Conservation (phyloP, 2,113 vertebrate species). For the Pristiophorus japonicus region DNA sequence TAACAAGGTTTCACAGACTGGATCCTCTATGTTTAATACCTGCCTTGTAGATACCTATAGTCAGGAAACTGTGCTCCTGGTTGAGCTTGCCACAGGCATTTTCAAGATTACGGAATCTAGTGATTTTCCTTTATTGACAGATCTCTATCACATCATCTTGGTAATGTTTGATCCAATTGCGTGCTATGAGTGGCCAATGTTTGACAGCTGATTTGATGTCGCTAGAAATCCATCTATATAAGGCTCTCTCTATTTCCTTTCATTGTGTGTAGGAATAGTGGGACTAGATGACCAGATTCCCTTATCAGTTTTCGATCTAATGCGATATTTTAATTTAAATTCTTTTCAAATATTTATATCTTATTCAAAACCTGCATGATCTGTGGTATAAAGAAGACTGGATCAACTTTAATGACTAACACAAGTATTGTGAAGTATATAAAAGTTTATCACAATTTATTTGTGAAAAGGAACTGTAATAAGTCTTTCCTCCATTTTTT, state of each 20-base stretch:
- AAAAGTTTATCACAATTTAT: neutral
- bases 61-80: neutral
- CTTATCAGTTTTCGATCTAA: neutral
- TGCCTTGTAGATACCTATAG: neutral
- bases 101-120: neutral
- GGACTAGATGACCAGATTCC: neutral
- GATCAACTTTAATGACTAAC: neutral
- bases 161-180: neutral
- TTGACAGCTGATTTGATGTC: neutral
- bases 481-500: neutral
- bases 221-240: neutral
- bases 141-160: too few relatives aligned
- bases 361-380: neutral
- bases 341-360: neutral
- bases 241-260: neutral
- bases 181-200: neutral
- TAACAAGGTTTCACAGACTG: neutral
- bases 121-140: too few relatives aligned
- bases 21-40: neutral
- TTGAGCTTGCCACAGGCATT: neutral
- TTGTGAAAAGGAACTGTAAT: neutral
- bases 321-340: neutral
- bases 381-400: neutral
- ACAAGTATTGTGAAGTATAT: neutral
- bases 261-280: neutral